Evolutionary conservation across 2,888 invertebrate species (phyloP).

Genomic region (Drosophila robusta): DNA sequence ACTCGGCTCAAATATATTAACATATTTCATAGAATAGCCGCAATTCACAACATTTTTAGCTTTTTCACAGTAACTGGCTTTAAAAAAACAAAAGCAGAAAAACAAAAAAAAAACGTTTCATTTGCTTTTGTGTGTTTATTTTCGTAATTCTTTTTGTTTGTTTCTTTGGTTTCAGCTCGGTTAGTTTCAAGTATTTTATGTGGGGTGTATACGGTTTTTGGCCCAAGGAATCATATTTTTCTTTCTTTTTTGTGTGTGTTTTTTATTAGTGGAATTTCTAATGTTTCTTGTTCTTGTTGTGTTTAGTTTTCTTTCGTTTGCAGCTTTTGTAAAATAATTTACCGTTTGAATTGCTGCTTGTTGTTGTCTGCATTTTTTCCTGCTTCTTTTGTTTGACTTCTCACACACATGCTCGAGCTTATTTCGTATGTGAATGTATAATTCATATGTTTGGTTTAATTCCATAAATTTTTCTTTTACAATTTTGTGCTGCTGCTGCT

Average conservation of each 20-base stretch:
- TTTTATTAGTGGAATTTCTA: conserved; percentile 49
- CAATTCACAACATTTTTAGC: conserved; percentile 50
- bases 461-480: conserved; percentile 77
- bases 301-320: conserved; percentile 54
- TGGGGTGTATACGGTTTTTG: conserved; percentile 27
- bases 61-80: conserved; percentile 63
- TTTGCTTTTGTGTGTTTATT: conserved; percentile 48
- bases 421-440: conserved; percentile 58
- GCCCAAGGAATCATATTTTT: conserved; percentile 38
- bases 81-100: conserved; percentile 35
- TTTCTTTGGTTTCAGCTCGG: conserved; percentile 40
- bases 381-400: conserved; percentile 49
- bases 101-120: conserved; percentile 34
- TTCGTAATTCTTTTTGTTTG: conserved; percentile 25
- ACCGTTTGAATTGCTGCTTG: conserved; percentile 78
- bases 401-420: conserved; percentile 11
- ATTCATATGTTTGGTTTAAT: conserved; percentile 76
- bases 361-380: conserved; percentile 31
- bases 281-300: conserved; percentile 43
- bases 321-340: conserved; percentile 77
- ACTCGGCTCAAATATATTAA: conserved; percentile 31
- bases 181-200: conserved; percentile 33
- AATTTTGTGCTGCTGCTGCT: conserved; percentile 54
- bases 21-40: conserved; percentile 58
- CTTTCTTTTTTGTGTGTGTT: conserved; percentile 14